Base-by-base conservation (phyloP, 1,140 invertebrate species). In the Neelides sp. region DNA sequence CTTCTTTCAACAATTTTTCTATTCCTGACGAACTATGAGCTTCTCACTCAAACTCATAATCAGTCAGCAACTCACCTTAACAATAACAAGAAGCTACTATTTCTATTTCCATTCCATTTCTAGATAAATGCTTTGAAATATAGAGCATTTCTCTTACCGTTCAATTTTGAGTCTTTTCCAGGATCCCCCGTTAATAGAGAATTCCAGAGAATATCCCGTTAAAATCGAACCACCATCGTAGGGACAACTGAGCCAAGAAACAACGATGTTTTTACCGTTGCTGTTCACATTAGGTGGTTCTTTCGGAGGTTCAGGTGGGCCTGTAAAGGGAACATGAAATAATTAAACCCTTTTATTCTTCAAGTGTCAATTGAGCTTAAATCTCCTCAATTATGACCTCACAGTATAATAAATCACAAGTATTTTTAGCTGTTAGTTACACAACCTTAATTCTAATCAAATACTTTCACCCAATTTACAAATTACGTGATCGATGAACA, bases 141-240 rank as follows among this genome's bases (percentile, higher is more conserved):
- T 63, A n/a, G 62, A 58, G 35, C 63, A 65, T 17, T 59, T 57
- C 19, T 43, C 50, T 32, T 62, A 61, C 57, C 66, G 73, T 70
- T 44, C 75, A 12, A 15, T 15, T 10, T 13, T 19, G 10, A n/a
- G 12, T 17, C 17, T 49, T 22, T 15, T 49, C 15, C 17, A 2
- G 30, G 30, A 45, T 39, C 43, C 23, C 42, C n/a, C n/a, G n/a
- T 30, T 27, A 10, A 15, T 48, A 15, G 27, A 41, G n/a, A 40
- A 24, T 66, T 91, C 84, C 15, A 90, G 76, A 15, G 77, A 73
- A 64, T 88, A 92, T 40, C 83, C 84, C 17, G 79, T 82, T 37
- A 91, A 75, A 44, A 81, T 81, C 48, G 81, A 79, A 26, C 86
- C 85, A n/a, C 85, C 85, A 64, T 91, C 86, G 61, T 82, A 86